Percentiles rank a stretch among this genome's conserved stretches.
phyloP scores from a whole-genome alignment of 1,140 invertebrate species.

The Trichonephila inaurata region DNA sequence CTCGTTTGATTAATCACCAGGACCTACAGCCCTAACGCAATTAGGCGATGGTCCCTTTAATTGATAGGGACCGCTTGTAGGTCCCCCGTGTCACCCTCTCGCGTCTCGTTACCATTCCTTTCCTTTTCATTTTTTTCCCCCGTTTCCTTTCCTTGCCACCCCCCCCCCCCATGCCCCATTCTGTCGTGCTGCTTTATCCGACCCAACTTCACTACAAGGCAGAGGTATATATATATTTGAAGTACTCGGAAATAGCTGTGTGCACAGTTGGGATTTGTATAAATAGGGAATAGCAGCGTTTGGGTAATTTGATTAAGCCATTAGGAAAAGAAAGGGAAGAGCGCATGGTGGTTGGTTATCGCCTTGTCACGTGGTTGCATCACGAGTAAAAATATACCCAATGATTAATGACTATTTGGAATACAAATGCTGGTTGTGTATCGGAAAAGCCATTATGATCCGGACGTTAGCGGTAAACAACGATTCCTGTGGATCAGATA shows the following conservation, averaged over 20 bases:
- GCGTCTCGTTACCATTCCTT: conserved; percentile 32
- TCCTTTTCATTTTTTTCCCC: background rate
- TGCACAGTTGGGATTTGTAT: conserved; percentile 72
- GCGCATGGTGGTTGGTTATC: background rate
- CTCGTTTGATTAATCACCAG: conserved; percentile 69
- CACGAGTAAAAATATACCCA: background rate
- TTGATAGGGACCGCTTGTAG: conserved; percentile 50
- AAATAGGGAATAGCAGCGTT: conserved; percentile 60
- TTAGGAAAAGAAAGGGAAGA: conserved; percentile 24
- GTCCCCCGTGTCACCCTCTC: conserved; percentile 51
- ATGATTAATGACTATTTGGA: conserved; percentile 40
- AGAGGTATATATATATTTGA: background rate
- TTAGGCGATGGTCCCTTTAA: conserved; percentile 69
- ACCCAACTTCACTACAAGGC: background rate
- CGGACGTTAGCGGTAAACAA: conserved; percentile 22
- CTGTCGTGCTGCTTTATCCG: background rate
- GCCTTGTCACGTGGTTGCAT: conserved; percentile 1
- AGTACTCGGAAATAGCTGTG: background rate
- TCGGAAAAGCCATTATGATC: conserved; percentile 53
- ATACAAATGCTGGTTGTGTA: conserved; percentile 24
- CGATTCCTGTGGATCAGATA: conserved; percentile 5
- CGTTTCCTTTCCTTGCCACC: background rate
- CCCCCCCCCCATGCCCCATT: no score
- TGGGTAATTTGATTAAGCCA: conserved; percentile 69
- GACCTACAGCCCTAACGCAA: conserved; percentile 71